Evolutionary conservation across 2,888 invertebrate genomes (phyloP).

Genomic region (Chrysodeixis includens): DNA sequence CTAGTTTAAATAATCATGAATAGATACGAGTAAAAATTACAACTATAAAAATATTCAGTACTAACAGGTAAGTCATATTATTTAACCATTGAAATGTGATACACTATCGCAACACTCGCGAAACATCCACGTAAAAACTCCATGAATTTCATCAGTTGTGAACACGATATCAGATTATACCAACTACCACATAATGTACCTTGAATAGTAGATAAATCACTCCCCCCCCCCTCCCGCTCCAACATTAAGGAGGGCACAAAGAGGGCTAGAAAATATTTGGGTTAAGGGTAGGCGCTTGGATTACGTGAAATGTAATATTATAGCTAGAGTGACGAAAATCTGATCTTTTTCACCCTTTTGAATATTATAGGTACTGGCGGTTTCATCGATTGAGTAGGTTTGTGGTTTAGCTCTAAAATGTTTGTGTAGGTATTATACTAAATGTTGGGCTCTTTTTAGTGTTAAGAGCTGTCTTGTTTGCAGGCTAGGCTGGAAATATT

Average conservation of each 20-base stretch:
- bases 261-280: constrained; percentile 69
- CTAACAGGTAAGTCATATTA: no score
- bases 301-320: constrained; percentile 59
- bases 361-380: constrained; percentile 18
- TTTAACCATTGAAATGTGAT: no score
- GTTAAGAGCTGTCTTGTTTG: no score
- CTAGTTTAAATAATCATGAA: no score
- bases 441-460: no score
- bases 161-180: constrained; percentile 69
- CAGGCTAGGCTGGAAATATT: no score
- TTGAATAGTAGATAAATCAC: constrained; percentile 77
- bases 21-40: no score
- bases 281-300: constrained; percentile 59
- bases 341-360: constrained; percentile 51
- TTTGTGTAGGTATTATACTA: no score
- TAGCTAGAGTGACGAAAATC: constrained; percentile 43
- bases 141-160: constrained; percentile 57
- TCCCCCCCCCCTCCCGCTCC: constrained; percentile 55
- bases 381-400: neutral
- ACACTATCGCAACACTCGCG: constrained; percentile 18
- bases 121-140: constrained; percentile 30
- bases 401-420: neutral
- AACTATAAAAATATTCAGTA: no score
- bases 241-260: constrained; percentile 65
- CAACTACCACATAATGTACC: constrained; percentile 70